Evolutionary conservation across 2,888 invertebrate species (phyloP), one percentile per base, ranked within the genome.

Genomic region (Xestia sexstrigata): DNA sequence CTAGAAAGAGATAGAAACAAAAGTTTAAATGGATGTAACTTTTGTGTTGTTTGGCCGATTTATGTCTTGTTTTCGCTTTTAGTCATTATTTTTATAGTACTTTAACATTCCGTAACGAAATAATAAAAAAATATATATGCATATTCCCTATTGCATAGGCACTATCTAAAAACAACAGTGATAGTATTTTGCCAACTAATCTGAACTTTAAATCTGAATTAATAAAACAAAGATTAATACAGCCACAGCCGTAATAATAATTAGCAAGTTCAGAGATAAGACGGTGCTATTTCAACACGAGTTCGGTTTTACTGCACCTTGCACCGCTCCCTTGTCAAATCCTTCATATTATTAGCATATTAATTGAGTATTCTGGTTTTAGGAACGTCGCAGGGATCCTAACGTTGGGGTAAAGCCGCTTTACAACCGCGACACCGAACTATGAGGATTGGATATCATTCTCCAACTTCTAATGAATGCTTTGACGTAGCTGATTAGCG

Each of bases 301-400:
- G 76, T 87, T 88, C 74, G 87, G 88, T 92, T 91, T 92, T 89
- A 89, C 88, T 91, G 92, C 92, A 90, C 89, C 92, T 92, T 92
- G 91, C 91, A 92, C 87, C 84, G 93, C 92, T 91, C 89, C 90
- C 90, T 89, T 90, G 92, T 92, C 91, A 91, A 91, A 92, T 90
- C 89, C 91, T 90, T 92, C 91, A 91, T 92, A 93, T 94, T 89
- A 96, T 97, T 96, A 94, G 93, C 97, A 97, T 97, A 96, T 96
- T 97, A 97, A 97, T 97, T 95, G 96, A 94, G 94, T 93, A 93
- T 93, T 92, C 92, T 87, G 93, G 92, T 92, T 91, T 91, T 92
- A 93, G 93, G 91, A 90, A 89, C 90, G 89, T 78, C 69, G 79
- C 78, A 76, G 88, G 88, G 88, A 84, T 87, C 78, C 86, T 87